These are phyloP conservation scores for Ashinkailepas kermadecensis DNA, from an alignment of 2,888 invertebrate species.

Conservation along the genomic window DNA sequence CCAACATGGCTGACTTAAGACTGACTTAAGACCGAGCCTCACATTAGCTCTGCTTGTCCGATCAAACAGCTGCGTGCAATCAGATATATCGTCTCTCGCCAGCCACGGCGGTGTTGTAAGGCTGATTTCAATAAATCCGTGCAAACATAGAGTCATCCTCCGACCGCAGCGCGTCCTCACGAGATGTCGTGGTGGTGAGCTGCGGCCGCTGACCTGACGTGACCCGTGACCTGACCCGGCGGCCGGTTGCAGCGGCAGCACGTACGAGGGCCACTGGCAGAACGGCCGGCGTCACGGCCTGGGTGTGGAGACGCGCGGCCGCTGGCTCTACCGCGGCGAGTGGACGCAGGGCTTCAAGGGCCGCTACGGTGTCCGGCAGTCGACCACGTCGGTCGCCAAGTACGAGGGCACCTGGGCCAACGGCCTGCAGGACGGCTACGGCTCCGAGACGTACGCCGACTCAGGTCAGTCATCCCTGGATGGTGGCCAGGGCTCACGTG, in stretches of 20 bases:
- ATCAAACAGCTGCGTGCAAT: too few species aligned
- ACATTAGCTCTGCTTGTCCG: too few species aligned
- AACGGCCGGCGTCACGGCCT: constrained; percentile 97
- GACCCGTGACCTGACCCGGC: too few species aligned
- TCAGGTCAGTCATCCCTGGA: constrained; percentile 64
- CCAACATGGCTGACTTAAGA: too few species aligned
- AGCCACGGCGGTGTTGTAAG: too few species aligned
- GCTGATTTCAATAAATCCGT: too few species aligned
- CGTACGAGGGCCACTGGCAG: constrained; percentile 98
- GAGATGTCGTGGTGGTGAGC: constrained; percentile 58
- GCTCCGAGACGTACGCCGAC: constrained; percentile 98
- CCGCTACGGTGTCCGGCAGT: constrained; percentile 93
- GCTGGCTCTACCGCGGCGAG: constrained; percentile 96
- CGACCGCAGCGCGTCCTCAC: too few species aligned
- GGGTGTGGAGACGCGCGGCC: constrained; percentile 92
- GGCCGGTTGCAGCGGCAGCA: constrained; percentile 68
- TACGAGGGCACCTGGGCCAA: constrained; percentile 99
- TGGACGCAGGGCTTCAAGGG: constrained; percentile 99
- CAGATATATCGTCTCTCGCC: too few species aligned
- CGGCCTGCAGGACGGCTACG: constrained; percentile 98
- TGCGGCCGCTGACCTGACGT: constrained; percentile 92
- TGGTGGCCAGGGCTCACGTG: too few species aligned
- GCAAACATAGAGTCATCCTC: too few species aligned
- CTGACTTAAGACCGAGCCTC: too few species aligned
- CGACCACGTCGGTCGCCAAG: constrained; percentile 87